Conservation (phyloP, 2,888 invertebrate genomes). For the Parasteatoda lunata region DNA sequence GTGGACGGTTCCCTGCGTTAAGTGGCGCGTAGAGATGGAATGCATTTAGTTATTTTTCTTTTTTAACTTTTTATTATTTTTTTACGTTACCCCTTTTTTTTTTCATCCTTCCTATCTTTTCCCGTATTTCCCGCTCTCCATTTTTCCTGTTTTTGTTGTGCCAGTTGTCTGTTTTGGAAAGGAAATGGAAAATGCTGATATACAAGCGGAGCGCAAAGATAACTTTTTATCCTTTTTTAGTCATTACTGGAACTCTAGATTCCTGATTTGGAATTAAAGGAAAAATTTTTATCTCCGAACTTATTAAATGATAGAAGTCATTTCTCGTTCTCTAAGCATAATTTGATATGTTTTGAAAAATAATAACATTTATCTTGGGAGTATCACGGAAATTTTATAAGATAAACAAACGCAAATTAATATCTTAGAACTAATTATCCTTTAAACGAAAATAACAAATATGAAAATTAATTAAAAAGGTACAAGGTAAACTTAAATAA, state of each 20-base stretch:
- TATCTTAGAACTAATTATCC: too few species aligned
- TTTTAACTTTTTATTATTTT: constrained; percentile 1
- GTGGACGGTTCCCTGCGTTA: constrained; percentile 43
- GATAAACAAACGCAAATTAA: too few species aligned
- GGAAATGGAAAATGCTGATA: constrained; percentile 11
- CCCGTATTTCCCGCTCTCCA: constrained; percentile 32
- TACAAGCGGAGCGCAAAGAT: not conserved
- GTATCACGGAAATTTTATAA: too few species aligned
- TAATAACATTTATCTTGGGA: too few species aligned
- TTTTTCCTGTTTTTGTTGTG: constrained; percentile 27
- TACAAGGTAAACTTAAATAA: too few species aligned
- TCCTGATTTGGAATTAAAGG: not conserved
- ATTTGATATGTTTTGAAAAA: too few species aligned
- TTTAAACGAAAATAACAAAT: too few species aligned
- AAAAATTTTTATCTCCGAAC: not conserved
- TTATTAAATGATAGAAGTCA: not conserved
- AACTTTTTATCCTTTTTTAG: not conserved
- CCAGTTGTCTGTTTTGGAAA: constrained; percentile 35
- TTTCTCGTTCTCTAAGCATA: too few species aligned
- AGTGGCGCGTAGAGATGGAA: constrained; percentile 50
- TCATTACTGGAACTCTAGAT: not conserved
- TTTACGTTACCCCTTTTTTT: not conserved
- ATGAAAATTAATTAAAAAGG: too few species aligned
- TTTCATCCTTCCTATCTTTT: constrained; percentile 26
- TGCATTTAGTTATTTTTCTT: constrained; percentile 40